Base-by-base conservation (phyloP, 2,888 invertebrate species). In the Drosophila subsilvestris region DNA sequence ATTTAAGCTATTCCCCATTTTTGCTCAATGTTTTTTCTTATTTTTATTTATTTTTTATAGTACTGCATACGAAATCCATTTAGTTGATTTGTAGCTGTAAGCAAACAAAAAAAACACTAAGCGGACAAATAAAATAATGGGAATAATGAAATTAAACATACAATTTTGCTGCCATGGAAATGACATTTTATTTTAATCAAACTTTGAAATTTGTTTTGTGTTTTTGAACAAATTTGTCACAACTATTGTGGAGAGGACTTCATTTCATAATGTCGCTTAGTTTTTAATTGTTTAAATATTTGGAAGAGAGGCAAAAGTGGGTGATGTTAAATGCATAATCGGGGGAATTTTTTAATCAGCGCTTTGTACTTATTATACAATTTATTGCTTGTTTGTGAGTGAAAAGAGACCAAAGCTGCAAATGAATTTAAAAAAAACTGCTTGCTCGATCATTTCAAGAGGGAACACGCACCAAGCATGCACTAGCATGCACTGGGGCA, bases 151-250 rank as follows among this genome's bases (percentile, higher is more conserved):
- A 66, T 66, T 55, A 66, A 66, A 55, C 66, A 48, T 48, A 44
- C 37, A 66, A 49, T 66, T 48, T 54, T 14, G 22, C 47, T n/a
- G 49, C 43, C 27, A 66, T 25, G 43, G 55, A 43, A 43, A 65
- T 65, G 65, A 47, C 48, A 54, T 61, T 70, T 70, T 47, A 54
- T 70, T 69, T 70, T 62, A 69, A 56, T 69, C 32, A 51, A 62
- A 56, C 42, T 69, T 69, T 17, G 9, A 55, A 55, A 70, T 32
- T 53, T 58, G 50, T 59, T 57, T 45, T 27, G 32, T n/a, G 20
- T 51, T n/a, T 53, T 20, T 37, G 37, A 22, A 50, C 50, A 22
- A 58, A 50, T 63, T 60, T 45, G 49, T 63, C 42, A 50, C 63
- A 45, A 60, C 49, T 9, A 29, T 44, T 29, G 32, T 12, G 37